Conservation (phyloP, 1,140 invertebrate species). For the Ips typographus region DNA sequence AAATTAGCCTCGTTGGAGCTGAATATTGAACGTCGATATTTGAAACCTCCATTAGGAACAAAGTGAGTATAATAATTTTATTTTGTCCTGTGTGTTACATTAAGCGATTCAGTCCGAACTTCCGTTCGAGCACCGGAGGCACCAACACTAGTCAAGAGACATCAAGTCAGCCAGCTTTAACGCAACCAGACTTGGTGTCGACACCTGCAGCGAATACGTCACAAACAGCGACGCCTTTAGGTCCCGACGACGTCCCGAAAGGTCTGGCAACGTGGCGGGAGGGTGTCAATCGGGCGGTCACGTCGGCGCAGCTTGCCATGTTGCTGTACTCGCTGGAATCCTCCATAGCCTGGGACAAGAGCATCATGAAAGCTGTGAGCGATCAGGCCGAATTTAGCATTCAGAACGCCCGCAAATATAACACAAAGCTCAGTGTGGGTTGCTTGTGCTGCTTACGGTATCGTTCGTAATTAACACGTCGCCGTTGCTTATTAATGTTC, state of each 20-base stretch:
- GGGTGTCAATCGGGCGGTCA: constrained; percentile 77
- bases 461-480: neutral
- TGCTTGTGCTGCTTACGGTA: constrained; percentile 44
- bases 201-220: constrained; percentile 50
- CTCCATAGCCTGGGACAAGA: constrained; percentile 96
- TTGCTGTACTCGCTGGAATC: constrained; percentile 86
- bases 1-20: constrained; percentile 81
- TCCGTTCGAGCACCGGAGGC: constrained; percentile 56
- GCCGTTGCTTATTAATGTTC: neutral
- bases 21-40: constrained; percentile 88
- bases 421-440: constrained; percentile 53
- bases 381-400: constrained; percentile 51
- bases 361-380: constrained; percentile 98
- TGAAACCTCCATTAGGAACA: constrained; percentile 88
- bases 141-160: constrained; percentile 48
- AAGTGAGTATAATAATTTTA: constrained; percentile 55
- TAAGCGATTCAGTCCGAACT: constrained; percentile 7
- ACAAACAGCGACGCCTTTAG: constrained; percentile 18
- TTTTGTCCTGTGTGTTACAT: neutral
- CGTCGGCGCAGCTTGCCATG: constrained; percentile 88
- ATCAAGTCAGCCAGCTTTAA: neutral
- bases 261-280: constrained; percentile 86
- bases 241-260: constrained; percentile 58
- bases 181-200: neutral
- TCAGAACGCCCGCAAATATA: constrained; percentile 54